Evolutionary conservation across 2,797 vertebrate species (phyloP).

Genomic region (Tokudaia muenninki): DNA sequence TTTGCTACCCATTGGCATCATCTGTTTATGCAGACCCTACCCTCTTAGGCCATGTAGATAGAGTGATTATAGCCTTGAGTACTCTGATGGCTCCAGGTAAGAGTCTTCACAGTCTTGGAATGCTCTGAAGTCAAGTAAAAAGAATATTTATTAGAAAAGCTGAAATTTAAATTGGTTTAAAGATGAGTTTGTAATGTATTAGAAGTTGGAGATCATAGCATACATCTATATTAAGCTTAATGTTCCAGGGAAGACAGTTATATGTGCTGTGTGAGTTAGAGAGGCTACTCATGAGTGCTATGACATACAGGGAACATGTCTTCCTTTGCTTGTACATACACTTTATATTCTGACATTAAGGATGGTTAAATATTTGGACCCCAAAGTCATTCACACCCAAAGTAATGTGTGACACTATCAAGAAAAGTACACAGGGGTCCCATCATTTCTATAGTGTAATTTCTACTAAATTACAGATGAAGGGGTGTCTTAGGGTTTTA

Average conservation of each 20-base stretch:
- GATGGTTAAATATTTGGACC: not conserved
- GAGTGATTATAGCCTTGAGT: not conserved
- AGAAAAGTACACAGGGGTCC: not conserved
- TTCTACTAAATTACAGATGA: not conserved
- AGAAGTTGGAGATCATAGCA: not conserved
- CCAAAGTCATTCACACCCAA: not conserved
- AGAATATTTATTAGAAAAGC: not conserved
- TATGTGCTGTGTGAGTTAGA: not conserved
- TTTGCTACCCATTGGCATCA: not conserved
- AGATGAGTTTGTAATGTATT: constrained; percentile 19
- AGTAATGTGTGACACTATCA: not conserved
- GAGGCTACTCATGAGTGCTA: not conserved
- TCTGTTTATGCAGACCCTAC: not conserved
- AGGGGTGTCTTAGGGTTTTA: too few species aligned
- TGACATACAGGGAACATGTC: not conserved
- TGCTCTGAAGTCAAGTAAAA: not conserved
- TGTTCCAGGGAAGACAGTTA: not conserved
- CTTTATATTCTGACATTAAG: not conserved
- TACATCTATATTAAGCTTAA: not conserved
- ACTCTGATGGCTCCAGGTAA: not conserved
- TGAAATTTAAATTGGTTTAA: constrained; percentile 19
- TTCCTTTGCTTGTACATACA: not conserved
- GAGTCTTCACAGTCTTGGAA: not conserved
- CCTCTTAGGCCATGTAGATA: not conserved
- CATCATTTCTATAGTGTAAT: not conserved